Evolutionary conservation across 2,113 vertebrate genomes (phyloP).

Genomic region (Bagarius yarrelli): DNA sequence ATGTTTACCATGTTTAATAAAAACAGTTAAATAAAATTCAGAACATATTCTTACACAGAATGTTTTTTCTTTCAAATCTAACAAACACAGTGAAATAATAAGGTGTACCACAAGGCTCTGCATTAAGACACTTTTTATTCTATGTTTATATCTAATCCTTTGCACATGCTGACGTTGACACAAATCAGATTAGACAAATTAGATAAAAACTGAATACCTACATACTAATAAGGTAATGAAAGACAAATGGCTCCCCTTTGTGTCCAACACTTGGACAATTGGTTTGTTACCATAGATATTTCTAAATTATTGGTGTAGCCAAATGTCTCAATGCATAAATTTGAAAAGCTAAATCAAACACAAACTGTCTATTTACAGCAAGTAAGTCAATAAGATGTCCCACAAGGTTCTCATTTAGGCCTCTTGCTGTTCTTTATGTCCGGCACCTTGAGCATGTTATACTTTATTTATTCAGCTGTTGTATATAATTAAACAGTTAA

Average conservation of each 20-base stretch:
- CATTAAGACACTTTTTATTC: background rate
- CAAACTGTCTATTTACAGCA: too few relatives aligned
- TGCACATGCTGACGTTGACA: background rate
- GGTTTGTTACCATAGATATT: too few relatives aligned
- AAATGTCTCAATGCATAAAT: too few relatives aligned
- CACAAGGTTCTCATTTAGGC: background rate
- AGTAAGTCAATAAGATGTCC: background rate
- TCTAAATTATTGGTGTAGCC: too few relatives aligned
- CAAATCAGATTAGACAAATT: background rate
- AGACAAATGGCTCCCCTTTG: too few relatives aligned
- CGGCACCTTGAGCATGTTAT: background rate
- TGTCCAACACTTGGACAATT: too few relatives aligned
- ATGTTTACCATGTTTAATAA: background rate
- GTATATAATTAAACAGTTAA: too few relatives aligned
- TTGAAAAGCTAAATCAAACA: too few relatives aligned
- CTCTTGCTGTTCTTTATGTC: background rate
- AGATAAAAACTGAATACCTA: too few relatives aligned
- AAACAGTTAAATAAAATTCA: background rate
- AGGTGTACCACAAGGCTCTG: background rate
- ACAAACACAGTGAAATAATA: background rate
- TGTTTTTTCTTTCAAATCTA: too few relatives aligned
- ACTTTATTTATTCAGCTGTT: too few relatives aligned
- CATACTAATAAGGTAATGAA: too few relatives aligned
- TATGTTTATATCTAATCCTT: background rate
- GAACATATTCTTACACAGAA: background rate